These are phyloP conservation scores for Platynereis dumerilii DNA, from an alignment of 2,888 invertebrate genomes.

Conservation along the genomic window DNA sequence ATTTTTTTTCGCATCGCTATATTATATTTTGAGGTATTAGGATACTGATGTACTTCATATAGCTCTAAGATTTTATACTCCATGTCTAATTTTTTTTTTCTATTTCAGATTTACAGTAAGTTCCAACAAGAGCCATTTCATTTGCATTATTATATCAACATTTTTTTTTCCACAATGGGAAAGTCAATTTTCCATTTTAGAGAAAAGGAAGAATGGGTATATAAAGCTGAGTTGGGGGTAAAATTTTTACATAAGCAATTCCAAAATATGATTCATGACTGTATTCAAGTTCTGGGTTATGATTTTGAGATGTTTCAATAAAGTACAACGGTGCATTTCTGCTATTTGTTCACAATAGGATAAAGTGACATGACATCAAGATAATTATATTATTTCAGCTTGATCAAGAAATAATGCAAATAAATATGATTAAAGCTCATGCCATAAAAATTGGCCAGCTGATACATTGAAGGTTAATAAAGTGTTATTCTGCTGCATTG, in stretches of 20 bases:
- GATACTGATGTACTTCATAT: slow-evolving; percentile 15
- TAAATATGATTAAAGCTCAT: too few species aligned
- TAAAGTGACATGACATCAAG: slow-evolving; percentile 45
- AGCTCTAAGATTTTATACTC: slow-evolving; percentile 54
- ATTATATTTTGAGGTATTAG: slow-evolving; percentile 21
- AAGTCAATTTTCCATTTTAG: slow-evolving; percentile 51
- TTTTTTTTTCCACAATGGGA: slow-evolving; percentile 50
- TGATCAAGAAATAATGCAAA: too few species aligned
- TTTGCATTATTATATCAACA: slow-evolving; percentile 13
- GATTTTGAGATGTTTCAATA: slow-evolving; percentile 40
- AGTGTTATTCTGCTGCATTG: too few species aligned
- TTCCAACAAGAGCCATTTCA: slow-evolving; percentile 45
- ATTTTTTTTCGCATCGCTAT: slow-evolving; percentile 27
- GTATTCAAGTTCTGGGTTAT: slow-evolving; percentile 13
- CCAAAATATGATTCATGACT: slow-evolving; percentile 46
- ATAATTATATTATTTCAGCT: too few species aligned
- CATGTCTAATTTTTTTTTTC: slow-evolving; percentile 45
- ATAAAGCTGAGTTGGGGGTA: slow-evolving; percentile 46
- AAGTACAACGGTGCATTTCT: too few species aligned
- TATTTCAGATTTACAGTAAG: slow-evolving; percentile 58
- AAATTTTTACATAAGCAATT: slow-evolving; percentile 42
- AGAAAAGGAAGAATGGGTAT: slow-evolving; percentile 51
- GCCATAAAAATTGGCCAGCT: too few species aligned
- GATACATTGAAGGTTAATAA: too few species aligned
- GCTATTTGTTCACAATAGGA: slow-evolving; percentile 43